Evolutionary conservation across 2,797 vertebrate genomes (phyloP).

Genomic region (Halcyon chelicuti): DNA sequence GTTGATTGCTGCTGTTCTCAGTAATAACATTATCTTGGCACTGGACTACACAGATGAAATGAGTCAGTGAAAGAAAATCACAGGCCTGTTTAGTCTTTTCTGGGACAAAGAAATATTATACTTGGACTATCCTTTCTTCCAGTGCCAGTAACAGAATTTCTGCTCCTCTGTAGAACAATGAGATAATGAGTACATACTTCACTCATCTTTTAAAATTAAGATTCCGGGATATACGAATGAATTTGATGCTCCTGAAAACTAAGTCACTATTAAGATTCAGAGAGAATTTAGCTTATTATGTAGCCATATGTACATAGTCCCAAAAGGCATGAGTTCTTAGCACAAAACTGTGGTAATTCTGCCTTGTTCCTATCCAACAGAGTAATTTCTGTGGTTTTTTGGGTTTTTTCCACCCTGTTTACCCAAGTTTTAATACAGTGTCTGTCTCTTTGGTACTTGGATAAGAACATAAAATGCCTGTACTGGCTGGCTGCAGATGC

Average conservation of each 20-base stretch:
- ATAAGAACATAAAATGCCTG: neutral
- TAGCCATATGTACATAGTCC: neutral
- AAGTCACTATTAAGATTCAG: neutral
- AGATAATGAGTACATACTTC: neutral
- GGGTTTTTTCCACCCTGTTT: neutral
- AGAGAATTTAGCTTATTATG: neutral
- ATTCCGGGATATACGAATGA: neutral
- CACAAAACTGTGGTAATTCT: neutral
- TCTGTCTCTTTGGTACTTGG: neutral
- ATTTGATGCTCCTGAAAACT: neutral
- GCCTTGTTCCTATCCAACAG: neutral
- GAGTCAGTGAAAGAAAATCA: neutral
- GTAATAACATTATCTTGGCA: constrained; percentile 45
- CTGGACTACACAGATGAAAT: neutral
- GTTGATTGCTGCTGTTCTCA: neutral
- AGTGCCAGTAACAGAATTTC: neutral
- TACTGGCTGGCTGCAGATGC: neutral
- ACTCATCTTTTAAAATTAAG: neutral
- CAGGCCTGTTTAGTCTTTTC: neutral
- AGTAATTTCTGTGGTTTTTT: neutral
- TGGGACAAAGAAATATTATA: neutral
- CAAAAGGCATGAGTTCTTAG: neutral
- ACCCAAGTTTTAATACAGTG: neutral
- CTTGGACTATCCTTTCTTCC: neutral
- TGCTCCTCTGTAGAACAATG: neutral